A percentile compares a stretch with the other conserved stretches of the same genome.
phyloP scores from a whole-genome alignment of 2,797 vertebrate species.

The Channa striata region DNA sequence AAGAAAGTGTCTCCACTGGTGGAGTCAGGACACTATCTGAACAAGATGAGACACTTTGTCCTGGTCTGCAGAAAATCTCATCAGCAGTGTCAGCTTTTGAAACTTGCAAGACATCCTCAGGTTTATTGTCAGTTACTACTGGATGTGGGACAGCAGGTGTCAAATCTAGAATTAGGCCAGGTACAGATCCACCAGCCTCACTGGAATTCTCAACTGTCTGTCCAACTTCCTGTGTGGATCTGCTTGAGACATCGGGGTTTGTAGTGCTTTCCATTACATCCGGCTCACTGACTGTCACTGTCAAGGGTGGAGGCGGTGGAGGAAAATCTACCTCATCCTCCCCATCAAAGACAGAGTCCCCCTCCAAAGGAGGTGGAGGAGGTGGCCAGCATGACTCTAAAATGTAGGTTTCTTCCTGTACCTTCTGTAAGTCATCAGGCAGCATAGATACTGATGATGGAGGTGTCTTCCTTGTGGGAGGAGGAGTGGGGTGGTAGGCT shows the following conservation, averaged over 20 bases:
- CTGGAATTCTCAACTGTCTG: conserved; percentile 14
- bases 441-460: conserved; percentile 59
- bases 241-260: conserved; percentile 15
- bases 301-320: conserved; percentile 81
- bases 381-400: conserved; percentile 90
- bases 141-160: conserved; percentile 8
- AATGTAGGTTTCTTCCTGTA: conserved; percentile 59
- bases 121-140: conserved; percentile 4
- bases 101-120: neutral
- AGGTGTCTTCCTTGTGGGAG: conserved; percentile 83
- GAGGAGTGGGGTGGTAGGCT: conserved; percentile 90
- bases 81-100: conserved; percentile 19
- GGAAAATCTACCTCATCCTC: conserved; percentile 90
- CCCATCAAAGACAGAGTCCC: conserved; percentile 88
- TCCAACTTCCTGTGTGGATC: neutral
- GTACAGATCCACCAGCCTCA: conserved; percentile 10
- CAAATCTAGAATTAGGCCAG: conserved; percentile 31
- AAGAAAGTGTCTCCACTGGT: conserved; percentile 28
- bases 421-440: conserved; percentile 56
- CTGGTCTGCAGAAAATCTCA: conserved; percentile 25
- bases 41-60: conserved; percentile 15
- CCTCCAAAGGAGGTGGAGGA: conserved; percentile 90
- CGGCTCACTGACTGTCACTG: conserved; percentile 50
- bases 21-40: conserved; percentile 35
- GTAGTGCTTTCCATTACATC: conserved; percentile 46